A percentile compares a stretch with the other conserved stretches of the same genome.
phyloP scores from a whole-genome alignment of 2,888 invertebrate species.

The Phania funesta region DNA sequence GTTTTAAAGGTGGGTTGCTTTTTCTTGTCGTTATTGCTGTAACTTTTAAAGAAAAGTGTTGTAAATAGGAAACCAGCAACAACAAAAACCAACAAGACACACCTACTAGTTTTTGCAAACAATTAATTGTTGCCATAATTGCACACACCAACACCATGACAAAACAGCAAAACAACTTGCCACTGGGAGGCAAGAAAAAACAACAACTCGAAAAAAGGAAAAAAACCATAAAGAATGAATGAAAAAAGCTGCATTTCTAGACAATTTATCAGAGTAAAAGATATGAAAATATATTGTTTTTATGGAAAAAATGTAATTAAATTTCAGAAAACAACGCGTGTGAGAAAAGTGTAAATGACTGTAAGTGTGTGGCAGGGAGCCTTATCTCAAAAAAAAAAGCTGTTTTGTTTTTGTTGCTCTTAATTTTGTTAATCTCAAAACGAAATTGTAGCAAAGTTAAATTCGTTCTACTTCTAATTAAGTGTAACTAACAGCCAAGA shows the following conservation, averaged over 20 bases:
- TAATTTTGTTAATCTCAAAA: background rate
- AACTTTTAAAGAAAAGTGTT: constrained; percentile 52
- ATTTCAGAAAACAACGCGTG: constrained; percentile 19
- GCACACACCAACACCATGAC: constrained; percentile 48
- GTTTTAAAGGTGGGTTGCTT: constrained; percentile 64
- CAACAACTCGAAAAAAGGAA: background rate
- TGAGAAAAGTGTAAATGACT: constrained; percentile 25
- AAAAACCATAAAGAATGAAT: constrained; percentile 12
- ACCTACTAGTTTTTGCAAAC: constrained; percentile 60
- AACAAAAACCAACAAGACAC: constrained; percentile 57
- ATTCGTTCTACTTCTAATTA: constrained; percentile 45
- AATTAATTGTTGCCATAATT: constrained; percentile 67
- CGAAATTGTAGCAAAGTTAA: constrained; percentile 11
- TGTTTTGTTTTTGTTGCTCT: constrained; percentile 16
- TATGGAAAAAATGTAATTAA: constrained; percentile 19
- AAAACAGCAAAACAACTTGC: constrained; percentile 23
- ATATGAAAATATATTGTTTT: constrained; percentile 25
- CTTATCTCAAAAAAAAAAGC: constrained; percentile 43
- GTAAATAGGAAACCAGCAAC: constrained; percentile 38
- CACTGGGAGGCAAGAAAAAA: constrained; percentile 1
- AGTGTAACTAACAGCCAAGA: constrained; percentile 43
- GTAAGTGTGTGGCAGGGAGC: constrained; percentile 17
- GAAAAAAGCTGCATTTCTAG: constrained; percentile 53
- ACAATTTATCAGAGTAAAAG: constrained; percentile 45
- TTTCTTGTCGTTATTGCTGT: constrained; percentile 8